Percentiles rank a stretch among this genome's conserved stretches.
Evolutionary conservation across 1,140 invertebrate genomes (phyloP).

Genomic region (Drosophila dunni): DNA sequence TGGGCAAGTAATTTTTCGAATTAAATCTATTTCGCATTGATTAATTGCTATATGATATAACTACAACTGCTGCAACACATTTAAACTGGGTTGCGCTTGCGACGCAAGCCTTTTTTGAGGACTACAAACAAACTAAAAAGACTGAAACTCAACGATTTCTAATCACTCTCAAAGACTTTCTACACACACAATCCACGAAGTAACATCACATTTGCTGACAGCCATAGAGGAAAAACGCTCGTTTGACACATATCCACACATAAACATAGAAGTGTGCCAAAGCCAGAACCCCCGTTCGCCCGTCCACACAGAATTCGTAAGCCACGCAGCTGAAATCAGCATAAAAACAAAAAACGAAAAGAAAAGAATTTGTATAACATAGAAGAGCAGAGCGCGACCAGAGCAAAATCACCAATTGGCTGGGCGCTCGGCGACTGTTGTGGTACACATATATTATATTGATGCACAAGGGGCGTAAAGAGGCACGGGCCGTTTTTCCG

Average conservation of each 20-base stretch:
- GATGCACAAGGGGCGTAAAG: slow-evolving; percentile 54
- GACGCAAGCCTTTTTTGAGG: slow-evolving; percentile 49
- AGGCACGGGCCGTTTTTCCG: slow-evolving; percentile 62
- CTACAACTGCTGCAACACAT: slow-evolving; percentile 45
- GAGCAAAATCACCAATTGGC: slow-evolving; percentile 26
- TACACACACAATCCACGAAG: slow-evolving; percentile 52
- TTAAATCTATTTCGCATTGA: slow-evolving; percentile 68
- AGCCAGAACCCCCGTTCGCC: slow-evolving; percentile 22
- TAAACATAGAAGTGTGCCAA: slow-evolving; percentile 56
- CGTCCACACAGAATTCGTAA: slow-evolving; percentile 50
- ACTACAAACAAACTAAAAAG: slow-evolving; percentile 66
- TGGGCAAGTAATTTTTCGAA: slow-evolving; percentile 64
- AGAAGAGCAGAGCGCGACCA: slow-evolving; percentile 36
- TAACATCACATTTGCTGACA: slow-evolving; percentile 46
- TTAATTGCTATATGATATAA: slow-evolving; percentile 67
- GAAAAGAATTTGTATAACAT: slow-evolving; percentile 36
- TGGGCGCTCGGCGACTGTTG: slow-evolving; percentile 38
- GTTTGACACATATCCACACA: slow-evolving; percentile 26
- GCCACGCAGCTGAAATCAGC: slow-evolving; percentile 33
- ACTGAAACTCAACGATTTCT: slow-evolving; percentile 73
- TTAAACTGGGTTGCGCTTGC: slow-evolving; percentile 52
- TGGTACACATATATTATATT: slow-evolving; percentile 23
- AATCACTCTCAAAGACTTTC: slow-evolving; percentile 74
- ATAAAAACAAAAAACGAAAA: slow-evolving; percentile 38
- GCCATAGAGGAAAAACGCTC: slow-evolving; percentile 45